Conservation (phyloP, 2,888 invertebrate species). For the Horisme vitalbata region DNA sequence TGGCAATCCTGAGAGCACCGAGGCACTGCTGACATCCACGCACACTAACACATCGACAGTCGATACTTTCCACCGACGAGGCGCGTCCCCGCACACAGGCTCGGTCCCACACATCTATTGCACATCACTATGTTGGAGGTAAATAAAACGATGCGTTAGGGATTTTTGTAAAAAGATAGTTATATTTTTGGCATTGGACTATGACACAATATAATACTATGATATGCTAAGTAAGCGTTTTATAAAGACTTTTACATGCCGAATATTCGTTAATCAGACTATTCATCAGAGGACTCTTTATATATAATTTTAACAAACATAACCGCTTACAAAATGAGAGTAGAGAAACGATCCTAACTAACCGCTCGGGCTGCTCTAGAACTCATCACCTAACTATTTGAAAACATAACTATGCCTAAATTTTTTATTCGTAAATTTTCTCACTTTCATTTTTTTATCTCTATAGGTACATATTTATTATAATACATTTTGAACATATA, state of each 20-base stretch:
- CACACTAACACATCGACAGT: conserved; percentile 18
- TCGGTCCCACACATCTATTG: conserved; percentile 19
- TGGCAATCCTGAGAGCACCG: conserved; percentile 24
- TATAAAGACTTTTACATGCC: conserved; percentile 83
- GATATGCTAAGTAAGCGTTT: conserved; percentile 84
- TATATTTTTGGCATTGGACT: conserved; percentile 84
- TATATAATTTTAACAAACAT: conserved; percentile 82
- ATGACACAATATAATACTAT: conserved; percentile 84
- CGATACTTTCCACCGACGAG: conserved; percentile 15
- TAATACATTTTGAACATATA: conserved; percentile 82
- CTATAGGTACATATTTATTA: conserved; percentile 80
- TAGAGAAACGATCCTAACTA: conserved; percentile 68
- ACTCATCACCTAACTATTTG: conserved; percentile 72
- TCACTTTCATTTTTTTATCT: conserved; percentile 80
- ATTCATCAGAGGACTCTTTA: conserved; percentile 82
- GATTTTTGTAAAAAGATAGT: conserved; percentile 83
- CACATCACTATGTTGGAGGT: conserved; percentile 41
- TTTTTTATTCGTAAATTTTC: conserved; percentile 78
- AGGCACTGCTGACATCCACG: conserved; percentile 19
- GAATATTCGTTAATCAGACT: conserved; percentile 83
- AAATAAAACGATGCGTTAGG: conserved; percentile 78
- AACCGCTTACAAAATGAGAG: conserved; percentile 80
- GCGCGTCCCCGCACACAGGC: conserved; percentile 15
- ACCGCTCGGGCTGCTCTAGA: conserved; percentile 69
- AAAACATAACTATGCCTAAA: conserved; percentile 78